These are phyloP conservation scores for Propsilocerus akamusi DNA, from an alignment of 1,140 invertebrate genomes.

Conservation along the genomic window DNA sequence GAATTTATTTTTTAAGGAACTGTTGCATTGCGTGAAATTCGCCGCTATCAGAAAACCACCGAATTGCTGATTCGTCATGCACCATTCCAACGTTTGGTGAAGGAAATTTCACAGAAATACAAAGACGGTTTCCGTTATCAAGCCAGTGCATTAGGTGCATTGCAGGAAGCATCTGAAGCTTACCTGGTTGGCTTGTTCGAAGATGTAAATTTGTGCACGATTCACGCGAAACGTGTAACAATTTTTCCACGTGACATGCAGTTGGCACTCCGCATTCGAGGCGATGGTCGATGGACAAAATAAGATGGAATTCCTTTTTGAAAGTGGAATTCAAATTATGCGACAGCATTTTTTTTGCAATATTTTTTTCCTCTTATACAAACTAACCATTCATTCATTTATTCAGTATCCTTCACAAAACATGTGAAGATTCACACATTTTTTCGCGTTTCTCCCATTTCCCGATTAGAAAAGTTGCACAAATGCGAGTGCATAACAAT, in stretches of 20 bases:
- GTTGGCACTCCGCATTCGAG: constrained; percentile 43
- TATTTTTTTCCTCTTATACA: no score
- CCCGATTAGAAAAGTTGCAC: no score
- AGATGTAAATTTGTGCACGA: not conserved
- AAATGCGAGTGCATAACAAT: no score
- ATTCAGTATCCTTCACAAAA: no score
- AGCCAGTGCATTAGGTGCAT: constrained; percentile 47
- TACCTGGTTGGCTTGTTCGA: not conserved
- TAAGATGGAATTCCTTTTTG: not conserved
- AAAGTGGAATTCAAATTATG: no score
- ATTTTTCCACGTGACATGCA: constrained; percentile 69
- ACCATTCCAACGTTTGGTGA: constrained; percentile 64
- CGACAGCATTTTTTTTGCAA: no score
- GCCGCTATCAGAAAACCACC: constrained; percentile 56
- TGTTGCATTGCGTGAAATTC: constrained; percentile 61
- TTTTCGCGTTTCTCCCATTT: no score
- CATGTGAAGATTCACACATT: no score
- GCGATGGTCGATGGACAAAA: constrained; percentile 25
- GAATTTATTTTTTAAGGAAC: no score
- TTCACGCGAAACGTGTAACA: not conserved
- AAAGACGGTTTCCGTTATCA: constrained; percentile 63
- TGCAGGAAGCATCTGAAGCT: not conserved
- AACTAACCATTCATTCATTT: no score
- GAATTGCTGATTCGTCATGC: constrained; percentile 69
- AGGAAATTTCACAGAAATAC: constrained; percentile 70